A percentile compares a stretch with the other conserved stretches of the same genome.
These are phyloP conservation scores for Periophthalmus modestus DNA, from an alignment of 2,113 vertebrate species.

Conservation along the genomic window DNA sequence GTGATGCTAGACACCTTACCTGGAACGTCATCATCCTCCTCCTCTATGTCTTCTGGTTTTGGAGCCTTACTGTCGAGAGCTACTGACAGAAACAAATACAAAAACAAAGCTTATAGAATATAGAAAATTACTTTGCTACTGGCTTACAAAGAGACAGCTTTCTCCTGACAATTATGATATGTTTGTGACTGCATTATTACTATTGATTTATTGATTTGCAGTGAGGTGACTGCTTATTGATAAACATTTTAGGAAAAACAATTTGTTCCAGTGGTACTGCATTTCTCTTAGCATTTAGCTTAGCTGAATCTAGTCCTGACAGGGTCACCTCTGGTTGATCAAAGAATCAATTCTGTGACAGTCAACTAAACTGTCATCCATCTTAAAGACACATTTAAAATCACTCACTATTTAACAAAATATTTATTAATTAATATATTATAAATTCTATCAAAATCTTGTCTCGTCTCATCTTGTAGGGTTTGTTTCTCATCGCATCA, in stretches of 20 bases:
- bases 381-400: not conserved
- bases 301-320: not conserved
- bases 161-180: not conserved
- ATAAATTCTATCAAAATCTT: no score
- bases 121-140: not conserved
- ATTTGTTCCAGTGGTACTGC: not conserved
- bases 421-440: no score
- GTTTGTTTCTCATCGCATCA: no score
- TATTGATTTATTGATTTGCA: not conserved
- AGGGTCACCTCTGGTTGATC: not conserved
- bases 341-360: not conserved
- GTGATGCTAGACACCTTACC: constrained; percentile 68
- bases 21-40: constrained; percentile 97
- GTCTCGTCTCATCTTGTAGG: no score
- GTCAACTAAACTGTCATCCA: not conserved
- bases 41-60: constrained; percentile 95
- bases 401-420: not conserved
- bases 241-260: not conserved
- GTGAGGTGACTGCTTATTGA: not conserved
- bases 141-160: not conserved
- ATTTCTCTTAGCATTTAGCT: not conserved
- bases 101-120: not conserved
- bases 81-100: constrained; percentile 31
- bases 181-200: not conserved
- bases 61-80: constrained; percentile 91